These are phyloP conservation scores for Triplophysa dalaica DNA, from an alignment of 2,113 vertebrate genomes.

Conservation along the genomic window DNA sequence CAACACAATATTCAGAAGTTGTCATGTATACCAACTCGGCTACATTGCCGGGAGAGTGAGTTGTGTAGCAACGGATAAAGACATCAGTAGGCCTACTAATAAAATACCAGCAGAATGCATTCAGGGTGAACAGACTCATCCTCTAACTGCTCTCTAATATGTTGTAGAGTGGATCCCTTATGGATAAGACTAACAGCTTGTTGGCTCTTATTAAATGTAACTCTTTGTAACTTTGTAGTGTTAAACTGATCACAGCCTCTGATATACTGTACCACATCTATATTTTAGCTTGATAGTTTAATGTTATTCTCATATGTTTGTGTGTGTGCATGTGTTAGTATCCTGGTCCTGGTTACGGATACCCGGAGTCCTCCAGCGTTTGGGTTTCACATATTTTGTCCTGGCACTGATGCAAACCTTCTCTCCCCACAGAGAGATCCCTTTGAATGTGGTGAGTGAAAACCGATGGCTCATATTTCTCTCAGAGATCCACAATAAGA, in stretches of 20 bases:
- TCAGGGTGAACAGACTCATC: too few species aligned
- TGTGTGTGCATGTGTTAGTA: constrained; percentile 64
- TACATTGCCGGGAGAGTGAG: too few species aligned
- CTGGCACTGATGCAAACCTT: constrained; percentile 77
- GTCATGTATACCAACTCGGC: background rate
- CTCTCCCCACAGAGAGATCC: constrained; percentile 67
- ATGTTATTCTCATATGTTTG: constrained; percentile 14
- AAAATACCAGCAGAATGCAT: too few species aligned
- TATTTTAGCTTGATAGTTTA: background rate
- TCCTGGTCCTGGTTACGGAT: constrained; percentile 80
- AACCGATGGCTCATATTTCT: constrained; percentile 51
- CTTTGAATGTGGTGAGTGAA: constrained; percentile 63
- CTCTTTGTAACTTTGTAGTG: too few species aligned
- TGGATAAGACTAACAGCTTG: too few species aligned
- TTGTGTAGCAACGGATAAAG: too few species aligned
- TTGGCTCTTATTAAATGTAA: background rate
- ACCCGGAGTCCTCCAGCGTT: constrained; percentile 80
- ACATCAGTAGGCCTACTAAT: too few species aligned
- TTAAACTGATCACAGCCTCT: background rate
- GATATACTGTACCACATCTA: too few species aligned
- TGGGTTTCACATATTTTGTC: constrained; percentile 79
- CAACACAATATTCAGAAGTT: background rate
- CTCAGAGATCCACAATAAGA: constrained; percentile 45
- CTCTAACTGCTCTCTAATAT: too few species aligned
- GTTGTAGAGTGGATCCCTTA: too few species aligned